Base-by-base conservation (phyloP, 2,797 vertebrate species). In the Podarcis lilfordi region DNA sequence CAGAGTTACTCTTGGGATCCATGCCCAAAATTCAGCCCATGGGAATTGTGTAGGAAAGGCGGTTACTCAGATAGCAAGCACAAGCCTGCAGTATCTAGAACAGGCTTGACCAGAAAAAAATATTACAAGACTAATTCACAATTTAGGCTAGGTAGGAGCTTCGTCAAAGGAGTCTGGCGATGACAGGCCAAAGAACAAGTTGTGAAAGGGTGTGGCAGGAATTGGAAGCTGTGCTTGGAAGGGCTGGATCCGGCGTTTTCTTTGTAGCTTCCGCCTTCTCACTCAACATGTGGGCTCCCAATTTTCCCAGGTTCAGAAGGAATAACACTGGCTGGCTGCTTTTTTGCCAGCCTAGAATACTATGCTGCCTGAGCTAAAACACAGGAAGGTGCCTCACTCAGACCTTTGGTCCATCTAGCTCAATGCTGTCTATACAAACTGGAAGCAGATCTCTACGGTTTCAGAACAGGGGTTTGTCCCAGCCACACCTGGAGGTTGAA, bases 1-100 rank as follows among this genome's bases (percentile, higher is more conserved):
- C 43, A 45, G 43, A 50, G 2, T 25, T 29, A 72, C 55, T 37
- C 64, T 72, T 29, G 11, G 10, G 64, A 43, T 61, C 50, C 35
- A 23, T 81, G 71, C 43, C 78, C 69, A 85, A 64, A 85, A 76
- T 81, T 23, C 8, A 75, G 25, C 75, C 78, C 71, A 68, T 89
- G 88, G 71, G 88, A 89, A 89, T 13, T 89, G 88, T 68, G 77
- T 89, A 85, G 88, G 88, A 80, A 89, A 76, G 71, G 35, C 68
- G 71, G 81, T 85, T 69, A 37, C 69, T 74, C 35, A 17, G 59
- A 32, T 25, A 80, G 76, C 83, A 75, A 81, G 83, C 71, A 66
- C 4, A 3, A 68, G 68, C 88, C 61, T 89, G 88, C 78, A 29
- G 11, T 23, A 55, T 74, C 71, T 76, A 29, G 17, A 85, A 88